Base-by-base conservation (phyloP, 2,797 vertebrate species). In the Acrossocheilus fasciatus region DNA sequence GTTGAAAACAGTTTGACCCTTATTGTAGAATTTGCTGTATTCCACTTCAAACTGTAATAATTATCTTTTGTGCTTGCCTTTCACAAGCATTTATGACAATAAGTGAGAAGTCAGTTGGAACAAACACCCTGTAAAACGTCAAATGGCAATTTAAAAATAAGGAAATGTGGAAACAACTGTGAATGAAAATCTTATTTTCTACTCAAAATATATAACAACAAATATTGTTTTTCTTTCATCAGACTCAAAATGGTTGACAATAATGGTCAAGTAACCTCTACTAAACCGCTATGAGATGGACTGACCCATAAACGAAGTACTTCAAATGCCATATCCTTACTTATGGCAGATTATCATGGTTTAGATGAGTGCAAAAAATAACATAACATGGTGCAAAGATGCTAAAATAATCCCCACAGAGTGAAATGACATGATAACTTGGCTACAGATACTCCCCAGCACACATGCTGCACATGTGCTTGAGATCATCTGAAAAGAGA, bases 1-100 rank as follows among this genome's bases (percentile, higher is more conserved):
- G 14, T 30, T 8, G 14, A 66, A 36, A 8, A n/a, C 57, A 17
- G 30, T 34, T 23, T 70, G 36, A 70, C 36, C 68, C 36, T 20
- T 23, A 43, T 6, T 50, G 4, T 75, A 75, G 0, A 50, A 50
- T 18, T 30, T 30, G 9, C 7, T 30, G 45, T 11, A 50, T 34
- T 20, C 26, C 73, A 75, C 73, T 52, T 75, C 26, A 75, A 50
- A 74, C 72, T 20, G 45, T 26, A 26, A 75, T 30, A 34, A 52
- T 20, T 52, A 34, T 18, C 45, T 34, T 52, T 52, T 10, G 26
- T 20, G 15, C 8, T 34, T 75, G 45, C 26, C 15, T 34, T 52
- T 18, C 45, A 34, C 26, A 34, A 52, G 47, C 47, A 52, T 52
- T 52, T 34, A 52, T 52, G 47, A 6, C 39, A 75, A n/a, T 30